phyloP scores from a whole-genome alignment of 1,140 invertebrate species.

The Psilanteris sp. region DNA sequence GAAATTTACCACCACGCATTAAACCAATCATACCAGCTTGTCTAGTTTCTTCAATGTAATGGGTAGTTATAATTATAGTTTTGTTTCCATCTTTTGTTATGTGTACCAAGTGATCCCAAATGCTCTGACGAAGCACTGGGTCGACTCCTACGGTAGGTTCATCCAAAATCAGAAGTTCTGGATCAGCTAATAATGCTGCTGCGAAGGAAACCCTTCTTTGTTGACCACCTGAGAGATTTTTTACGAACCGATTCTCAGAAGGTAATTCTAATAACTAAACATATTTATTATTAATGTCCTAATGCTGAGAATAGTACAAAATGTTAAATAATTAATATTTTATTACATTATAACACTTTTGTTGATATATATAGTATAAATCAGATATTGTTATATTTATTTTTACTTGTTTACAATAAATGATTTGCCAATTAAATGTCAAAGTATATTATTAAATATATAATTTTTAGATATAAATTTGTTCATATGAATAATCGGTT shows the following conservation, averaged over 20 bases:
- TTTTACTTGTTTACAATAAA: too few relatives aligned
- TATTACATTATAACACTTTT: too few relatives aligned
- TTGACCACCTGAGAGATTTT: slow-evolving; percentile 94
- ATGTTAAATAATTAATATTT: too few relatives aligned
- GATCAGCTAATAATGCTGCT: slow-evolving; percentile 91
- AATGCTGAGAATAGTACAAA: too few relatives aligned
- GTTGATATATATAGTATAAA: too few relatives aligned
- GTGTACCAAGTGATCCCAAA: slow-evolving; percentile 96
- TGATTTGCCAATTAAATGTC: too few relatives aligned
- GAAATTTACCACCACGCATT: slow-evolving; percentile 93
- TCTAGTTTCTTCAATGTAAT: slow-evolving; percentile 98
- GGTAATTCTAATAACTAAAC: slow-evolving; percentile 81
- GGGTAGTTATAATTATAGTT: slow-evolving; percentile 98
- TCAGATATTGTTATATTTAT: too few relatives aligned
- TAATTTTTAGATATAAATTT: too few relatives aligned
- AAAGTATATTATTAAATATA: too few relatives aligned
- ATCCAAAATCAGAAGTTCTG: slow-evolving; percentile 94
- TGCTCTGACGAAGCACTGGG: slow-evolving; percentile 93
- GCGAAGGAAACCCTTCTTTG: slow-evolving; percentile 93
- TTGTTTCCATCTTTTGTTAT: slow-evolving; percentile 91
- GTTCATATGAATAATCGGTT: too few relatives aligned
- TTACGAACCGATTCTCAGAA: slow-evolving; percentile 84
- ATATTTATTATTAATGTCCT: too few relatives aligned
- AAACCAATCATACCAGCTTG: slow-evolving; percentile 94
- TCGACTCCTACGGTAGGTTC: slow-evolving; percentile 98